Evolutionary conservation across 2,113 vertebrate species (phyloP), one percentile per base, ranked within the genome.

Genomic region (Lipotes vexillifer): DNA sequence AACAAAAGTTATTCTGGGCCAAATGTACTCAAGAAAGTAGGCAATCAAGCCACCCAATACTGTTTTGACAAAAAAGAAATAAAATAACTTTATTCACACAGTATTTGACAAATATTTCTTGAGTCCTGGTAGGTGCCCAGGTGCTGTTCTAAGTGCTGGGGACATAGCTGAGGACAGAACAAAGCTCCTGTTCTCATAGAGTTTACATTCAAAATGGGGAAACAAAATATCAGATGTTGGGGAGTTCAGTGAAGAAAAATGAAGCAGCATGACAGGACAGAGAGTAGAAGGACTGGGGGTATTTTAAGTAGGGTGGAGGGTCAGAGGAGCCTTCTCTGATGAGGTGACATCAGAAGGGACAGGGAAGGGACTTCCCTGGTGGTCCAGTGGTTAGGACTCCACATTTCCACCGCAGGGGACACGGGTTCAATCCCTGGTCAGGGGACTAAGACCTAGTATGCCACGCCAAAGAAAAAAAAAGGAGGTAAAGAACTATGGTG

Each of bases 371-470:
- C 17, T 57, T 57, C 7, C 55, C 55, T 21, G 20, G 55, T 21
- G 55, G 29, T 17, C 1, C 44, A 33, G 44, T 9, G 44, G 5
- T 20, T 11, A 11, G 44, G 72, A 75, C 44, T 11, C 29, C 10
- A 29, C 0, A 17, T 29, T 33, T 20, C 15, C 9, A 11, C 29
- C 5, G 2, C 74, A 7, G 29, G 17, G 27, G 29, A 2, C 17
- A 0, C 0, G 2, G 74, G 44, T 6, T 49, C 5, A 0, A 33
- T 49, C 17, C 74, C 41, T 18, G 27, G 41, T 20, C 2, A 3
- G 72, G 44, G 27, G 29, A 11, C 4, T 10, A 44, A 46, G 41
- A 52, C 49, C 49, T 52, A 17, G 5, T 5, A 52, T 52, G 49
- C 49, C 49, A 52, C 5, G 49, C 49, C 49, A 17, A 52, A 49